Percentiles rank a stretch among this genome's conserved stretches.
Conservation (phyloP, 2,888 invertebrate genomes). For the Acanthosepion pharaonis region DNA sequence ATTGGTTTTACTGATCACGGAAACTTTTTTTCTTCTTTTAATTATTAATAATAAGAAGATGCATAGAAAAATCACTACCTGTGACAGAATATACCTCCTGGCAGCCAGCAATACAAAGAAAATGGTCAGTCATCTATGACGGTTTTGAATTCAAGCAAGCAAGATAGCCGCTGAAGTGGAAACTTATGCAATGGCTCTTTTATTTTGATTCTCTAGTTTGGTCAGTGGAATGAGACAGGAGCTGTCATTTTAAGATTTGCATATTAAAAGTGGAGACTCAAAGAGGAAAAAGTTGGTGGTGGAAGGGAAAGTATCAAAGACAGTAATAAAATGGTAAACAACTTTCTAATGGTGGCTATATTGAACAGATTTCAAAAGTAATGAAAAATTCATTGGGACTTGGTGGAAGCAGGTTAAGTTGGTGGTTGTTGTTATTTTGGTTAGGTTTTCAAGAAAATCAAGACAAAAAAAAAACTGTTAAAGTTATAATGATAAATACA, state of each 20-base stretch:
- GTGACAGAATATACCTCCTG: background rate
- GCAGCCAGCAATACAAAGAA: background rate
- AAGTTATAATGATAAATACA: background rate
- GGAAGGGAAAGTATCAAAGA: background rate
- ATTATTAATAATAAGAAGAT: background rate
- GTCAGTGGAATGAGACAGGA: background rate
- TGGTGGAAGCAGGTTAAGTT: background rate
- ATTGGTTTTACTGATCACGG: background rate
- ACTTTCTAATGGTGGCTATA: background rate
- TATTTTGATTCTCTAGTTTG: background rate
- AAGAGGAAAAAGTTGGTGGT: background rate
- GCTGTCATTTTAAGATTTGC: constrained; percentile 18
- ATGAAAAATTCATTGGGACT: constrained; percentile 20
- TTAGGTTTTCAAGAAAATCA: background rate
- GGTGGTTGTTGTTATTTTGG: background rate
- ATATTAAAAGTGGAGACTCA: background rate
- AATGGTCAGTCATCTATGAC: background rate
- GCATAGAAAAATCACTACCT: background rate
- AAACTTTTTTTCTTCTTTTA: background rate
- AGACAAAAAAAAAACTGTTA: background rate
- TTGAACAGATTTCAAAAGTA: background rate
- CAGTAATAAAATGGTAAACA: background rate
- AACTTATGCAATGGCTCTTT: constrained; percentile 33
- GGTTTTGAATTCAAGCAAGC: background rate
- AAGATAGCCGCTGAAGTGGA: background rate